These are phyloP conservation scores for Drosophila macrothrix DNA, from an alignment of 2,888 invertebrate genomes.

Conservation along the genomic window DNA sequence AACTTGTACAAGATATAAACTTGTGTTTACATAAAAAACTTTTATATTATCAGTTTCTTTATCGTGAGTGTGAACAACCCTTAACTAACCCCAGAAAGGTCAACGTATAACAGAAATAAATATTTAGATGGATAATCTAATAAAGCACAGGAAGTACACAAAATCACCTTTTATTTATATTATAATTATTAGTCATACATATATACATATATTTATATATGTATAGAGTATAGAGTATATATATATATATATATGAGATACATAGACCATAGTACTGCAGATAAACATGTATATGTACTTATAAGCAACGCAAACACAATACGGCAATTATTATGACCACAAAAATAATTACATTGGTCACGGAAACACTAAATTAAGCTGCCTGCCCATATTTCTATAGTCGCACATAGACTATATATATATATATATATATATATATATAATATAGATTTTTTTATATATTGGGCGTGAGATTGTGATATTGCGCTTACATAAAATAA, in stretches of 20 bases:
- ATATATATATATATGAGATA: conserved; percentile 20
- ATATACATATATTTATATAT: too few species aligned
- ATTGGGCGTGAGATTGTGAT: conserved; percentile 11
- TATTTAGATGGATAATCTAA: neutral
- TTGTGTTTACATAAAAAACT: neutral
- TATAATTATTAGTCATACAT: conserved; percentile 34
- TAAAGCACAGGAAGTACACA: conserved; percentile 15
- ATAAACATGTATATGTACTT: conserved; percentile 6
- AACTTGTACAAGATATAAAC: neutral
- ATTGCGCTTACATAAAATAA: conserved; percentile 7
- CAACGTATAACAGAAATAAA: neutral
- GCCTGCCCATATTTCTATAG: conserved; percentile 16
- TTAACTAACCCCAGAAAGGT: neutral
- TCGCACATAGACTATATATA: neutral
- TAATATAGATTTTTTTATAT: conserved; percentile 27
- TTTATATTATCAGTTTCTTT: neutral
- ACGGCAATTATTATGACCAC: conserved; percentile 44
- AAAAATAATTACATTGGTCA: conserved; percentile 77
- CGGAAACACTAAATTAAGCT: conserved; percentile 80
- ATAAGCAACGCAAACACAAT: conserved; percentile 27
- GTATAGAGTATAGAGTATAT: conserved; percentile 8
- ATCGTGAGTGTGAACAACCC: neutral
- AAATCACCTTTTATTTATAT: conserved; percentile 41
- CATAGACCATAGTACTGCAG: conserved; percentile 8
- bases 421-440: neutral